phyloP scores from a whole-genome alignment of 2,797 vertebrate species.

The Champsocephalus esox region DNA sequence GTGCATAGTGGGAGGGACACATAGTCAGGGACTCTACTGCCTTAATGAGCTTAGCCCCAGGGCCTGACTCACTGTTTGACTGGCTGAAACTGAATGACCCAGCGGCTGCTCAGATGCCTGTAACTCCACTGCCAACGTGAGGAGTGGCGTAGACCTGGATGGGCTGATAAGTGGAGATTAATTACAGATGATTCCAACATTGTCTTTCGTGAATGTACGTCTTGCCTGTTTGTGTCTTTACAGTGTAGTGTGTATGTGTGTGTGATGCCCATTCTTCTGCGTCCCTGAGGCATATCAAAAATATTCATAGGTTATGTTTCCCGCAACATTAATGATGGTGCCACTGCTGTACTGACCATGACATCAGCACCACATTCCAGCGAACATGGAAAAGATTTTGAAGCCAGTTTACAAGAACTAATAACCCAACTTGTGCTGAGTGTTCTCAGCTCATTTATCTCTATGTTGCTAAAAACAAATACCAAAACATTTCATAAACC shows the following conservation, averaged over 20 bases:
- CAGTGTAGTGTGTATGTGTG: constrained; percentile 3
- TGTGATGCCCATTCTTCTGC: constrained; percentile 36
- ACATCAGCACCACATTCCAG: constrained; percentile 72
- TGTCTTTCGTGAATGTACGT: constrained; percentile 27
- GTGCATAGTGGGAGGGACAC: constrained; percentile 87
- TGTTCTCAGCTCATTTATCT: constrained; percentile 59
- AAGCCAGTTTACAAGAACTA: constrained; percentile 63
- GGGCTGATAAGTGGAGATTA: constrained; percentile 54
- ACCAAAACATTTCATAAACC: constrained; percentile 62
- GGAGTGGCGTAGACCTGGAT: constrained; percentile 22
- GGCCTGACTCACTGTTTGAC: constrained; percentile 69
- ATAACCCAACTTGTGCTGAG: constrained; percentile 49
- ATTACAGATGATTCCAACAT: constrained; percentile 42
- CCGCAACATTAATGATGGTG: constrained; percentile 55
- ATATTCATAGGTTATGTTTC: constrained; percentile 64
- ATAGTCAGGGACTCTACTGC: constrained; percentile 86
- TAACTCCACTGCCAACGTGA: constrained; percentile 24
- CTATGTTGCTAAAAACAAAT: constrained; percentile 61
- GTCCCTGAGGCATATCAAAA: constrained; percentile 47
- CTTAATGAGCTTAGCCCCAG: constrained; percentile 84
- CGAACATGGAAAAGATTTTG: constrained; percentile 56
- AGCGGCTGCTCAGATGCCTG: constrained; percentile 51
- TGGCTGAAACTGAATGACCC: constrained; percentile 68
- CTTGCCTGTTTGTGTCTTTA: constrained; percentile 12
- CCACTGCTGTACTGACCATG: constrained; percentile 60